Evolutionary conservation across 2,888 invertebrate genomes (phyloP).

Genomic region (Tuberolachnus salignus): DNA sequence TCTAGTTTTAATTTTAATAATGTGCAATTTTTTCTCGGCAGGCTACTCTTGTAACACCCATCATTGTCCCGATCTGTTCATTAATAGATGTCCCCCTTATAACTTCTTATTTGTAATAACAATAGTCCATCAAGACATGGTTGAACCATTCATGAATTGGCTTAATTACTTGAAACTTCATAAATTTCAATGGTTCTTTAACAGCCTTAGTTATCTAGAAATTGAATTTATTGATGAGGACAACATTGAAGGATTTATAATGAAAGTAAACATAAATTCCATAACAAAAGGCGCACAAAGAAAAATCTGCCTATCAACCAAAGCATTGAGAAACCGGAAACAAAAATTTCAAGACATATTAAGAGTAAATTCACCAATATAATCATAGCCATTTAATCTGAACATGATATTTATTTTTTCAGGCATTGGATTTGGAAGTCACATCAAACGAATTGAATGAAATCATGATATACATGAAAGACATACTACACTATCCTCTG

Average conservation of each 20-base stretch:
- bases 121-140: conserved; percentile 43
- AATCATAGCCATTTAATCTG: too few relatives aligned
- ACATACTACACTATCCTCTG: conserved; percentile 36
- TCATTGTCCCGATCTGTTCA: not conserved
- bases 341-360: conserved; percentile 25
- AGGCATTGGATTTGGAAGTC: conserved; percentile 47
- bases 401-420: not conserved
- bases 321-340: not conserved
- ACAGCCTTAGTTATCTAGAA: conserved; percentile 29
- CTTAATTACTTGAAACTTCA: conserved; percentile 45
- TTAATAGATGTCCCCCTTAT: not conserved
- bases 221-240: conserved; percentile 41
- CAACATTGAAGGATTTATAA: conserved; percentile 42
- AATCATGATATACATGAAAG: conserved; percentile 24
- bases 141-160: conserved; percentile 11
- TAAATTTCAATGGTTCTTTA: conserved; percentile 51
- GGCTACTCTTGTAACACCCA: not conserved
- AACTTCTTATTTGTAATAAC: not conserved
- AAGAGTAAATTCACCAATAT: conserved; percentile 18
- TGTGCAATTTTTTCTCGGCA: not conserved
- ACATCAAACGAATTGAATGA: conserved; percentile 30
- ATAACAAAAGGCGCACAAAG: conserved; percentile 46
- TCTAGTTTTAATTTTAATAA: not conserved
- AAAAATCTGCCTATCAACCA: conserved; percentile 33
- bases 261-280: conserved; percentile 22